Evolutionary conservation across 2,797 vertebrate genomes (phyloP), one percentile per base, ranked within the genome.

Genomic region (Hipposideros larvatus): DNA sequence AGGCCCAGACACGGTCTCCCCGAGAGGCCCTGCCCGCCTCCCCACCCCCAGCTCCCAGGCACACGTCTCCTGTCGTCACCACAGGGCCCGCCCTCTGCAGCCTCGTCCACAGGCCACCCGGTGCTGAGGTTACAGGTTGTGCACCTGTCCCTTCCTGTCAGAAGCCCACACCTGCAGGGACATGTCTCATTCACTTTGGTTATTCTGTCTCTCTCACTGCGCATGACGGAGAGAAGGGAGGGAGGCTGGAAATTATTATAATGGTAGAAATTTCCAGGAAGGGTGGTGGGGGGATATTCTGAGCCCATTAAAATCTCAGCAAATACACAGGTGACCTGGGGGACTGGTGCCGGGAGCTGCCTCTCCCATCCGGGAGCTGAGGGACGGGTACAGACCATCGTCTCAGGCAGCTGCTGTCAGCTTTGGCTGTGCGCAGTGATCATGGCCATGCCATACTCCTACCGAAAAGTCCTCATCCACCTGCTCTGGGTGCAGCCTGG

Each of bases 231-330:
- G 48, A 51, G 48, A 26, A 24, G 3, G 5, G 37, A 18, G 1
- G n/a, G 14, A 21, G 13, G 7, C 15, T 11, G 2, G 48, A 10
- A 31, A 22, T 1, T 1, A 11, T 0, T 28, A 26, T 7, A 1
- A 19, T 41, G 31, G 11, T 10, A 4, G 53, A 34, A 37, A 11
- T 24, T 46, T 11, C 48, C 61, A n/a, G 15, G 37, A 73, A 43
- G 73, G 26, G n/a, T 18, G 1, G 16, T 5, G 15, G 18, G 24
- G 21, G 24, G 34, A 34, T 8, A n/a, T 5, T 21, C 18, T 34
- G 15, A 41, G 41, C 22, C 41, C 51, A 46, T 63, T 77, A 34
- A 26, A 28, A 22, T 51, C 41, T 37, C 46, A 46, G 28, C 10
- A 19, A 22, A 34, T 4, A 51, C 13, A 51, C 46, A 7, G 34